Evolutionary conservation across 2,888 invertebrate species (phyloP).

Genomic region (Mythimna albipuncta): DNA sequence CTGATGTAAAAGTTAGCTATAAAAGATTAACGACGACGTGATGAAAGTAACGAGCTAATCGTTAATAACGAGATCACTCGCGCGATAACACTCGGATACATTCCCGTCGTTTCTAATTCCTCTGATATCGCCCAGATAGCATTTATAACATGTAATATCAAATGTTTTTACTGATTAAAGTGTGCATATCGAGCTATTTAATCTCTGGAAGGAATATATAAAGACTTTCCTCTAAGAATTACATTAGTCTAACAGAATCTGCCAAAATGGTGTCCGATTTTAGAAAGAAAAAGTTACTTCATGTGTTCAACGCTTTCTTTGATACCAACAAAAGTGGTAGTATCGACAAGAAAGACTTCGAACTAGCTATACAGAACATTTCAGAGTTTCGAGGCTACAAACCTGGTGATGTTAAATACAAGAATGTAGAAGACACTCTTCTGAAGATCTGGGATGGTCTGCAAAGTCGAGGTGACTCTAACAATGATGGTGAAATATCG

Average conservation of each 20-base stretch:
- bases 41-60: slow-evolving; percentile 37
- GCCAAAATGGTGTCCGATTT: slow-evolving; percentile 94
- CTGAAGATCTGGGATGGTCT: slow-evolving; percentile 96
- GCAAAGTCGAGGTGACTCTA: slow-evolving; percentile 94
- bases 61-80: slow-evolving; percentile 42
- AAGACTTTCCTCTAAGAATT: slow-evolving; percentile 29
- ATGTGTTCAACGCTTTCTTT: slow-evolving; percentile 96
- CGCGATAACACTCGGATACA: slow-evolving; percentile 38
- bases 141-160: slow-evolving; percentile 42
- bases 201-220: slow-evolving; percentile 64
- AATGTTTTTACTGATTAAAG: slow-evolving; percentile 39
- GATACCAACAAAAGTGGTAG: slow-evolving; percentile 97
- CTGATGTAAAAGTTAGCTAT: slow-evolving; percentile 33
- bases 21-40: slow-evolving; percentile 51
- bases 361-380: slow-evolving; percentile 95
- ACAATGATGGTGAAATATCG: slow-evolving; percentile 96
- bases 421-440: slow-evolving; percentile 93
- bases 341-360: slow-evolving; percentile 97
- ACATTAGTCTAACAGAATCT: slow-evolving; percentile 42
- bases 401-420: slow-evolving; percentile 93
- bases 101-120: slow-evolving; percentile 44
- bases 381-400: slow-evolving; percentile 95
- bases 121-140: slow-evolving; percentile 56
- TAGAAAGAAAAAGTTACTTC: slow-evolving; percentile 96
- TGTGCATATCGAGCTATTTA: slow-evolving; percentile 53